phyloP scores from a whole-genome alignment of 2,797 vertebrate species.

The Macropodus opercularis region DNA sequence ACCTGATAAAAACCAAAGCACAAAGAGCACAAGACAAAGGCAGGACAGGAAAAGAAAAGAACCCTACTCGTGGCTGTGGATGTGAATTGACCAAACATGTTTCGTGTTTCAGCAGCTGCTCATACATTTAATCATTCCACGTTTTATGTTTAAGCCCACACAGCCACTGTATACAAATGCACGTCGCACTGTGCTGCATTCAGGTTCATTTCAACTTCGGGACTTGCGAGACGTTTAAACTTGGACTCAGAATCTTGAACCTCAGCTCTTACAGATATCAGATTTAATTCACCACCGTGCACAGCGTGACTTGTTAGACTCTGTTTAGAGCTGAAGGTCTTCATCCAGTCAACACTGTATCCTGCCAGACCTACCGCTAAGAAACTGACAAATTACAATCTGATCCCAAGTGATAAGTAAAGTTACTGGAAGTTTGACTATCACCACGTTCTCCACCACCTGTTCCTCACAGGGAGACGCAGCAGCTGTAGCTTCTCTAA shows the following conservation, averaged over 20 bases:
- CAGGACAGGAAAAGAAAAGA: constrained; percentile 6
- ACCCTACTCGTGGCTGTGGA: constrained; percentile 10
- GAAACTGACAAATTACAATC: not conserved
- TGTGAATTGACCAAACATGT: constrained; percentile 28
- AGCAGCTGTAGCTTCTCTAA: constrained; percentile 44
- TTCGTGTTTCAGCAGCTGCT: constrained; percentile 37
- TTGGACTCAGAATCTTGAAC: too few relatives aligned
- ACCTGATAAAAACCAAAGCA: constrained; percentile 21
- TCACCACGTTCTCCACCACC: constrained; percentile 13
- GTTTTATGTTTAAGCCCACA: constrained; percentile 12
- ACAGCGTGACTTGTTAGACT: not conserved
- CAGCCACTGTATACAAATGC: not conserved
- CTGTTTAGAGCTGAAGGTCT: not conserved
- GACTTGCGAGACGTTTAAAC: too few relatives aligned
- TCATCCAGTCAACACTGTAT: not conserved
- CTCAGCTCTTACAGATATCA: too few relatives aligned
- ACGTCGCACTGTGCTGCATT: not conserved
- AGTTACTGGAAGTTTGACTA: constrained; percentile 27
- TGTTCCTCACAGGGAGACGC: constrained; percentile 2
- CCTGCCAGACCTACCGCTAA: constrained; percentile 25
- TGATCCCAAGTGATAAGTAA: constrained; percentile 19
- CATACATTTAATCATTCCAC: constrained; percentile 41
- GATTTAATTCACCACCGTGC: not conserved
- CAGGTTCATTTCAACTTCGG: too few relatives aligned
- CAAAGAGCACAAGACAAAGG: too few relatives aligned